Percentiles rank a stretch among this genome's conserved stretches.
phyloP scores from a whole-genome alignment of 1,140 invertebrate species.

The Gonatopus flavifemur region DNA sequence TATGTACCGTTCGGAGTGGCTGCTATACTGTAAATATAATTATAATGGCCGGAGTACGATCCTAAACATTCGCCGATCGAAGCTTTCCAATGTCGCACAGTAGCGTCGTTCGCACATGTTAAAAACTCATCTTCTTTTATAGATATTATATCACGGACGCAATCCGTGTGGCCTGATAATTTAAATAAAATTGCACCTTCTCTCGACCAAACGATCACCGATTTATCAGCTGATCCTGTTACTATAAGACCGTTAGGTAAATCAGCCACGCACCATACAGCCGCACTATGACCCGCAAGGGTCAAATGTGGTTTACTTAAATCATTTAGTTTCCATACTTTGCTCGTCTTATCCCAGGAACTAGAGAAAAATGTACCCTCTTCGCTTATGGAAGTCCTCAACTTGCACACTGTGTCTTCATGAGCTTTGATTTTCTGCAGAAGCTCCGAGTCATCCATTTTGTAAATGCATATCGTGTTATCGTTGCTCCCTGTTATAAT shows the following conservation, averaged over 20 bases:
- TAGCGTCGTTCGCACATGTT: constrained; percentile 89
- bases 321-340: constrained; percentile 72
- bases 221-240: constrained; percentile 90
- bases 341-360: constrained; percentile 89
- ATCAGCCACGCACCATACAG: constrained; percentile 85
- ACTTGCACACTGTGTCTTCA: constrained; percentile 73
- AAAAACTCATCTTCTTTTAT: constrained; percentile 73
- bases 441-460: constrained; percentile 62
- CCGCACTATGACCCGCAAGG: constrained; percentile 77
- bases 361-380: constrained; percentile 69
- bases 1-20: constrained; percentile 27
- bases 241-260: constrained; percentile 66
- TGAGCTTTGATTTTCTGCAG: constrained; percentile 76
- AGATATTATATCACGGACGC: constrained; percentile 77
- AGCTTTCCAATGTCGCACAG: constrained; percentile 78
- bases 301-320: constrained; percentile 59
- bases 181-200: constrained; percentile 59
- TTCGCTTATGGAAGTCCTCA: constrained; percentile 63
- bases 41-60: constrained; percentile 77
- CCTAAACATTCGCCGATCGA: constrained; percentile 75
- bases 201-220: constrained; percentile 79
- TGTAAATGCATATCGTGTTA: constrained; percentile 77
- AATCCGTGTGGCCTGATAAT: constrained; percentile 82
- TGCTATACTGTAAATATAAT: constrained; percentile 73
- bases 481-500: constrained; percentile 91